Percentiles rank a stretch among this genome's conserved stretches.
These are phyloP conservation scores for Planiliza haematocheilus DNA, from an alignment of 2,113 vertebrate genomes.

Conservation along the genomic window DNA sequence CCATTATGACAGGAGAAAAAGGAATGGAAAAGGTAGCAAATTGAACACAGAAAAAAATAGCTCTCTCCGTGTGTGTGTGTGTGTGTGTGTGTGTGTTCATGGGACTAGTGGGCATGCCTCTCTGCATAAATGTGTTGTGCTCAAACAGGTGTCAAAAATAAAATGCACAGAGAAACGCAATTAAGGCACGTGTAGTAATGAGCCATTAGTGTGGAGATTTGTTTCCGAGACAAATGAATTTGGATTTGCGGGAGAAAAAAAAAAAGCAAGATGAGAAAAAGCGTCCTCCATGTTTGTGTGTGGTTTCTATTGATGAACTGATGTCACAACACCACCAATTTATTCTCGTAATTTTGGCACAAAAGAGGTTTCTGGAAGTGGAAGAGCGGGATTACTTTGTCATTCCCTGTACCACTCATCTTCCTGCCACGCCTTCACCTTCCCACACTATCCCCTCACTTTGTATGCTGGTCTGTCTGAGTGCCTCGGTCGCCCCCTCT, in stretches of 20 bases:
- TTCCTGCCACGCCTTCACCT: slow-evolving; percentile 11
- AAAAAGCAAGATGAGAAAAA: neutral
- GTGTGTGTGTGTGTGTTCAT: slow-evolving; percentile 1
- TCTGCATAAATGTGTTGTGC: slow-evolving; percentile 6
- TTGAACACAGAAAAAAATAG: slow-evolving; percentile 58
- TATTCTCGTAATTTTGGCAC: slow-evolving; percentile 19
- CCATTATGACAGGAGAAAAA: slow-evolving; percentile 72
- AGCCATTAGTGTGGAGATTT: slow-evolving; percentile 36
- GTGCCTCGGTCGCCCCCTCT: slow-evolving; percentile 24
- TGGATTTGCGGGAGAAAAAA: neutral
- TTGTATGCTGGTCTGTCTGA: slow-evolving; percentile 44
- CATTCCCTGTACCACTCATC: neutral
- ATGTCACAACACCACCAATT: slow-evolving; percentile 2
- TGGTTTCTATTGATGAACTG: neutral
- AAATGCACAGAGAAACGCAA: slow-evolving; percentile 29
- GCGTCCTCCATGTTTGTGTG: neutral
- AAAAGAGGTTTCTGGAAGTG: neutral
- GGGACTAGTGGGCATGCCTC: neutral
- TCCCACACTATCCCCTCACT: slow-evolving; percentile 21
- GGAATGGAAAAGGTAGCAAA: slow-evolving; percentile 57
- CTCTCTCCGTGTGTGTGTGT: slow-evolving; percentile 2
- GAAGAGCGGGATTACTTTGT: neutral
- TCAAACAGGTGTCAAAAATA: slow-evolving; percentile 40
- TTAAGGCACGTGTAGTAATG: slow-evolving; percentile 27
- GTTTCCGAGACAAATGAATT: slow-evolving; percentile 8